Evolutionary conservation across 2,888 invertebrate genomes (phyloP).

Genomic region (Mythimna loreyi): DNA sequence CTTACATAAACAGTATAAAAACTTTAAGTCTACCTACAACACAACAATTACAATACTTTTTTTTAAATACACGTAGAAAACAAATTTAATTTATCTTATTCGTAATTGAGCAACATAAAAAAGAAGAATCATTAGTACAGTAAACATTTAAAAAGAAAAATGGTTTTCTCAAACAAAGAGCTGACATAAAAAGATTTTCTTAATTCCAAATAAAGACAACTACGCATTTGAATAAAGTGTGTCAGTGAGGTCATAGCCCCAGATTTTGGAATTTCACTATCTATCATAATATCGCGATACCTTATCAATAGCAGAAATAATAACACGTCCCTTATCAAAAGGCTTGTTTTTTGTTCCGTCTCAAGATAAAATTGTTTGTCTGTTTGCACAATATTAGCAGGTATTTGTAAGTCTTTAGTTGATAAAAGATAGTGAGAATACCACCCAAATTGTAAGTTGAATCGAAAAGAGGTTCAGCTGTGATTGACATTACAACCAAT

Average conservation of each 20-base stretch:
- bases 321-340: conserved; percentile 45
- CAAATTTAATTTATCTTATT: background rate
- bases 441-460: conserved; percentile 11
- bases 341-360: conserved; percentile 50
- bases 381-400: conserved; percentile 37
- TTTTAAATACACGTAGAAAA: too few species aligned
- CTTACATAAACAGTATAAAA: too few species aligned
- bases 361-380: conserved; percentile 52
- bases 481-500: conserved; percentile 30
- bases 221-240: conserved; percentile 55
- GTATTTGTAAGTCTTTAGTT: conserved; percentile 4
- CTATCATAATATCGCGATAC: conserved; percentile 47
- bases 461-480: background rate
- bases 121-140: background rate
- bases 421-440: conserved; percentile 21
- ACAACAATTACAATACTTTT: too few species aligned
- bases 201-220: conserved; percentile 35
- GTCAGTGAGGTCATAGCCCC: conserved; percentile 61
- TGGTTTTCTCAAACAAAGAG: conserved; percentile 21
- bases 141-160: conserved; percentile 3
- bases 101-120: background rate
- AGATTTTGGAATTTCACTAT: conserved; percentile 46
- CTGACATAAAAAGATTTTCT: conserved; percentile 23
- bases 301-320: conserved; percentile 58
- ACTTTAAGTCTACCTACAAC: too few species aligned